Evolutionary conservation across 2,113 vertebrate genomes (phyloP).

Genomic region (Trematocara stigmaticum): DNA sequence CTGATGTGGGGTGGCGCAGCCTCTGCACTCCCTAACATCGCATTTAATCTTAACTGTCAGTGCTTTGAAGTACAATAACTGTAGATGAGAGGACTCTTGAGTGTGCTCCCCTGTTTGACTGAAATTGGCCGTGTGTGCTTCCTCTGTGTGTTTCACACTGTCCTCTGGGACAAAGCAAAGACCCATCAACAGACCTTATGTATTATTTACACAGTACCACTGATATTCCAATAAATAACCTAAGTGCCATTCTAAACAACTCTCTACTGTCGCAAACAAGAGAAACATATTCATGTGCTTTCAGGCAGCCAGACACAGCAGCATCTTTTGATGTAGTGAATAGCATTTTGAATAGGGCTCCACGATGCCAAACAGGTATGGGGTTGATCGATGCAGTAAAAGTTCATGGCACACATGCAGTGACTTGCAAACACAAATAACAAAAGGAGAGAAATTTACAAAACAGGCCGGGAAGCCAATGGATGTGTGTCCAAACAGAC

Average conservation of each 20-base stretch:
- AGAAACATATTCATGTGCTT: conserved; percentile 3
- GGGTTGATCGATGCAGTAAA: not conserved
- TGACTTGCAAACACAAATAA: not conserved
- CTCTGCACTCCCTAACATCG: not conserved
- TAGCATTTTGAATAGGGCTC: conserved; percentile 19
- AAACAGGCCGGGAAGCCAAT: not conserved
- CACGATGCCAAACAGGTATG: not conserved
- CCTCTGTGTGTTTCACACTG: conserved; percentile 2
- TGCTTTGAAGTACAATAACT: conserved; percentile 53
- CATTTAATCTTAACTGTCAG: conserved; percentile 49
- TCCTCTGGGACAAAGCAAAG: conserved; percentile 15
- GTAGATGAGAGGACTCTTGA: conserved; percentile 36
- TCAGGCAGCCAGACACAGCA: not conserved
- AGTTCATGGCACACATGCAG: not conserved
- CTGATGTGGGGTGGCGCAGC: not conserved
- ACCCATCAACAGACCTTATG: conserved; percentile 31
- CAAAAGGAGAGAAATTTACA: not conserved
- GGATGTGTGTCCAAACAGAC: not conserved
- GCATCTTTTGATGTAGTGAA: conserved; percentile 29
- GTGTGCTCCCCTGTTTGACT: conserved; percentile 33
- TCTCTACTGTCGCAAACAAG: conserved; percentile 23
- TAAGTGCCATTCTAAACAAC: conserved; percentile 31
- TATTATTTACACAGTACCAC: conserved; percentile 43
- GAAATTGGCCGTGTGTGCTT: conserved; percentile 16
- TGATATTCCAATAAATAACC: conserved; percentile 44